These are phyloP conservation scores for Lobophora halterata DNA, from an alignment of 2,888 invertebrate genomes.

Conservation along the genomic window DNA sequence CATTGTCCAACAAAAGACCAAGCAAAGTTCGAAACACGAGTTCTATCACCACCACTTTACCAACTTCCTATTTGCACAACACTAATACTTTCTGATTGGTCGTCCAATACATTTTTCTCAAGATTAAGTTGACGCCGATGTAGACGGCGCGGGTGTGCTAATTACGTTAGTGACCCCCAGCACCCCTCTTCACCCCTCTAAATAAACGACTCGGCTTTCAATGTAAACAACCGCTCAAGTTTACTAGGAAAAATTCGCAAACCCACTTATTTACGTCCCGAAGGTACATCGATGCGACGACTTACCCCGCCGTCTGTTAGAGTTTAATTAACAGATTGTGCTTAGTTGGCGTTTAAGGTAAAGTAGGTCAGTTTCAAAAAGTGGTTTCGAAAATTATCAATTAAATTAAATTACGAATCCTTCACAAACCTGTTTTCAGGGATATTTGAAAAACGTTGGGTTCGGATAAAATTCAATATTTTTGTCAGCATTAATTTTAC, in stretches of 20 bases:
- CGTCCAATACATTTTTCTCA: constrained; percentile 49
- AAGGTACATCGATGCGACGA: constrained; percentile 50
- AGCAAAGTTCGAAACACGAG: constrained; percentile 29
- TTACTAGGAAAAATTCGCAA: constrained; percentile 73
- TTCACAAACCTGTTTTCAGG: too few relatives aligned
- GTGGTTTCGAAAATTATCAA: too few relatives aligned
- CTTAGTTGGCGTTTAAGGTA: constrained; percentile 22
- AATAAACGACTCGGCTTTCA: constrained; percentile 75
- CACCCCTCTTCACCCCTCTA: constrained; percentile 46
- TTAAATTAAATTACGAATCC: too few relatives aligned
- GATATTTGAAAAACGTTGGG: too few relatives aligned
- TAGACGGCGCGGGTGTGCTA: constrained; percentile 59
- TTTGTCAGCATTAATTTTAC: too few relatives aligned
- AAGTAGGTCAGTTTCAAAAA: constrained; percentile 21
- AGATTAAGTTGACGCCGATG: constrained; percentile 55
- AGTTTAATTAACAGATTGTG: constrained; percentile 32
- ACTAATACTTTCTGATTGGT: constrained; percentile 46
- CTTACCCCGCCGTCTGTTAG: constrained; percentile 45
- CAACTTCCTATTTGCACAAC: constrained; percentile 36
- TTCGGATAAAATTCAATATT: too few relatives aligned
- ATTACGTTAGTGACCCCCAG: constrained; percentile 72
- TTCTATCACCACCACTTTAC: constrained; percentile 33
- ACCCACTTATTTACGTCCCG: constrained; percentile 70
- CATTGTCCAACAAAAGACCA: constrained; percentile 23
- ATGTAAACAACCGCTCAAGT: constrained; percentile 73